Percentiles rank a stretch among this genome's conserved stretches.
Evolutionary conservation across 2,797 vertebrate genomes (phyloP).

Genomic region (Clarias fuscus): DNA sequence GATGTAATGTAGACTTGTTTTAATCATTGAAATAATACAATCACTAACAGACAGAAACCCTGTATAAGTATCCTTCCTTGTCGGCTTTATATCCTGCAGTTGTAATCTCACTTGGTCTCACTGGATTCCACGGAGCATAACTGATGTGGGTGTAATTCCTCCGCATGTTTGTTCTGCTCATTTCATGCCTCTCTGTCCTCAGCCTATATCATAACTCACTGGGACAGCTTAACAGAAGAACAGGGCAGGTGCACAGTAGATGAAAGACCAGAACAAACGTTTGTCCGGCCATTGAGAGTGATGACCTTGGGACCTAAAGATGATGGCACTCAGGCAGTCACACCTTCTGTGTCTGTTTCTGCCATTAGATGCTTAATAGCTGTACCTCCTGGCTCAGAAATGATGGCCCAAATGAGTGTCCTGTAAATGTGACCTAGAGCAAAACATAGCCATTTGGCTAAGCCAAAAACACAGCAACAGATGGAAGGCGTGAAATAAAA

Average conservation of each 20-base stretch:
- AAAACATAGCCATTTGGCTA: background rate
- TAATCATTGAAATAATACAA: too few species aligned
- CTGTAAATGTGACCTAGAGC: background rate
- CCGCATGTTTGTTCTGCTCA: conserved; percentile 49
- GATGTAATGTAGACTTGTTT: background rate
- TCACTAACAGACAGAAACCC: background rate
- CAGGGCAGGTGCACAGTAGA: conserved; percentile 75
- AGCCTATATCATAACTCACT: conserved; percentile 80
- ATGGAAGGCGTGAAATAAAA: background rate
- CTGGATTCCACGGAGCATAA: conserved; percentile 17
- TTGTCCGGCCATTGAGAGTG: conserved; percentile 73
- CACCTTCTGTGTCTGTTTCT: conserved; percentile 80
- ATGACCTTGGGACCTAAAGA: conserved; percentile 72
- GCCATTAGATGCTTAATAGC: conserved; percentile 74
- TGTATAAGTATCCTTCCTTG: background rate
- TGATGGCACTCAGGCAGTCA: conserved; percentile 79
- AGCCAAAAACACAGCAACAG: background rate
- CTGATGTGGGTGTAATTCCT: conserved; percentile 40
- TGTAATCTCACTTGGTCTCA: conserved; percentile 18
- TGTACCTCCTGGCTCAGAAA: conserved; percentile 41
- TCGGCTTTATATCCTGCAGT: conserved; percentile 1
- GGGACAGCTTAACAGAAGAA: conserved; percentile 74
- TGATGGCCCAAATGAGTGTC: conserved; percentile 25
- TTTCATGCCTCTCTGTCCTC: conserved; percentile 50
- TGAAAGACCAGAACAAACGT: conserved; percentile 89